phyloP scores from a whole-genome alignment of 2,797 vertebrate species.

The Psittacula derbiana region DNA sequence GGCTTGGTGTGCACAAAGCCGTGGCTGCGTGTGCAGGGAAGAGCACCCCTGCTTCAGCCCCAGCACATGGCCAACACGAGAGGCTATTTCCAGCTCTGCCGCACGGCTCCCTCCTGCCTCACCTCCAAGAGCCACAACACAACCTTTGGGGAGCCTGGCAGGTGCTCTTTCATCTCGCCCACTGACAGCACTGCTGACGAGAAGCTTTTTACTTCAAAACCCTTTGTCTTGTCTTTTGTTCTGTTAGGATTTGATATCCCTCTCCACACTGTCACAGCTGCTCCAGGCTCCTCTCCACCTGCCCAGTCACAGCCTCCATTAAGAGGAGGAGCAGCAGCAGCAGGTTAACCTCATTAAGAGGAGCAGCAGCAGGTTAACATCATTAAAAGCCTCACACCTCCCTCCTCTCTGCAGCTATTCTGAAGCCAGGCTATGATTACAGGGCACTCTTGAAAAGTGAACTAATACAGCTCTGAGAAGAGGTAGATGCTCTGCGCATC shows the following conservation, averaged over 20 bases:
- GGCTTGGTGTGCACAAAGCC: not conserved
- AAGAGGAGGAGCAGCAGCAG: not conserved
- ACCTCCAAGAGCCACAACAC: not conserved
- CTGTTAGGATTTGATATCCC: not conserved
- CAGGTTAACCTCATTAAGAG: not conserved
- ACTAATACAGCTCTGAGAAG: not conserved
- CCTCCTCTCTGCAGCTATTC: not conserved
- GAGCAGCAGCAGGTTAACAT: not conserved
- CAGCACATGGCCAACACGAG: accelerated
- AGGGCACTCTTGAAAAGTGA: not conserved
- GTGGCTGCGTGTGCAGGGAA: accelerated
- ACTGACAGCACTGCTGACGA: not conserved
- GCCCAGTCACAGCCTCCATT: not conserved
- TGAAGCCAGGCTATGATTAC: not conserved
- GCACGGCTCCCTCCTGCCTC: not conserved
- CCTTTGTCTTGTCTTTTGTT: not conserved
- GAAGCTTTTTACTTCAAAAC: not conserved
- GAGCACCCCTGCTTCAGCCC: not conserved
- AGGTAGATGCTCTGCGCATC: not conserved
- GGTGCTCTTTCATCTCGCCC: not conserved
- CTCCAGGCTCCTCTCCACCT: not conserved
- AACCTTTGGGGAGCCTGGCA: not conserved
- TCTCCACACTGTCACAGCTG: not conserved
- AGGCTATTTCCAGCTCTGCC: not conserved
- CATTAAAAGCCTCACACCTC: not conserved